Evolutionary conservation across 1,140 invertebrate species (phyloP).

Genomic region (Diorhabda carinulata): DNA sequence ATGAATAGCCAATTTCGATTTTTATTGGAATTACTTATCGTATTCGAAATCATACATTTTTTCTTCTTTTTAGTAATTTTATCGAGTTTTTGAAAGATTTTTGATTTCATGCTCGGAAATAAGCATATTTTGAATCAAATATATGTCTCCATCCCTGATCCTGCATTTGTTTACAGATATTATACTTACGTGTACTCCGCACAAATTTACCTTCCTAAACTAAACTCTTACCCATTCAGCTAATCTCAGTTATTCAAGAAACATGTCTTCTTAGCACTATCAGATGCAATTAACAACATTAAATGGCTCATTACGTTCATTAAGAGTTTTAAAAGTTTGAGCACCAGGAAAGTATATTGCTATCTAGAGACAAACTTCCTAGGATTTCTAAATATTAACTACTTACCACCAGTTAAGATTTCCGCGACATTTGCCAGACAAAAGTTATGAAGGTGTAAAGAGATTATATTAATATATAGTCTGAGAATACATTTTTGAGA

Average conservation of each 20-base stretch:
- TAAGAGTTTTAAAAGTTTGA: slow-evolving; percentile 18
- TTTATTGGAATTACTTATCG: too few relatives aligned
- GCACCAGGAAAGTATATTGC: slow-evolving; percentile 14
- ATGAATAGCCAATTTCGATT: too few relatives aligned
- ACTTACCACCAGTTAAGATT: not conserved
- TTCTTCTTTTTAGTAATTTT: too few relatives aligned
- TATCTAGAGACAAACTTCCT: slow-evolving; percentile 8
- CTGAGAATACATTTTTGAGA: too few relatives aligned
- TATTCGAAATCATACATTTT: too few relatives aligned
- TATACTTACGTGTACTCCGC: slow-evolving; percentile 18
- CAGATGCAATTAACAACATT: slow-evolving; percentile 18
- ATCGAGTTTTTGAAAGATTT: too few relatives aligned
- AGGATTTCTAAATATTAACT: not conserved
- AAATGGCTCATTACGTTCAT: slow-evolving; percentile 17
- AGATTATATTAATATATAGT: not conserved
- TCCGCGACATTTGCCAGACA: not conserved
- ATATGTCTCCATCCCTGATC: not conserved
- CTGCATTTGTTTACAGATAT: slow-evolving; percentile 10
- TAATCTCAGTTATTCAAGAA: slow-evolving; percentile 18
- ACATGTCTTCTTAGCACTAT: slow-evolving; percentile 18
- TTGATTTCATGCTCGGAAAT: too few relatives aligned
- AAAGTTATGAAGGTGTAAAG: slow-evolving; percentile 2
- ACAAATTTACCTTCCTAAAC: slow-evolving; percentile 17
- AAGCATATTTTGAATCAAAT: too few relatives aligned
- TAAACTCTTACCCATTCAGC: slow-evolving; percentile 19